phyloP scores from a whole-genome alignment of 2,113 vertebrate genomes.

The Leptosomus discolor region DNA sequence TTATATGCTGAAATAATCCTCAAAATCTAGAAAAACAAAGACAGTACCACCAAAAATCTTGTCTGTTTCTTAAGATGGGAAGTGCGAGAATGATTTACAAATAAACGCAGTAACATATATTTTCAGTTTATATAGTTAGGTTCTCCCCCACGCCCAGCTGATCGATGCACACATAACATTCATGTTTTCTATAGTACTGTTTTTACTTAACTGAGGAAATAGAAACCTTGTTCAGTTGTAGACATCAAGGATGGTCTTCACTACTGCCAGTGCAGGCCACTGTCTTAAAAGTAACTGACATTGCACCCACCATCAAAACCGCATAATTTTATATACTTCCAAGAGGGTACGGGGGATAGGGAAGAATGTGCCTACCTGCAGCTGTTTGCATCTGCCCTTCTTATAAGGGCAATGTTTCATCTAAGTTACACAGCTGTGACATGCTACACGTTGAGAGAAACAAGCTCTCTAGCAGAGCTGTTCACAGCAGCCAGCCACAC shows the following conservation, averaged over 20 bases:
- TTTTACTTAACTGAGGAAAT: neutral
- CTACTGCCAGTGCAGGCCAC: neutral
- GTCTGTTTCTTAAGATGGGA: neutral
- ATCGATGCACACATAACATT: neutral
- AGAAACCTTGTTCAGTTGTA: neutral
- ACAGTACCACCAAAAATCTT: neutral
- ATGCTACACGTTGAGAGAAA: neutral
- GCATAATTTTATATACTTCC: neutral
- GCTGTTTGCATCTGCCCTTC: neutral
- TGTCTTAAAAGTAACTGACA: neutral
- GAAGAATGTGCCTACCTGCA: neutral
- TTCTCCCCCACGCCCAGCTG: neutral
- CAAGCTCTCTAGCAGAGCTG: neutral
- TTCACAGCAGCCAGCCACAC: neutral
- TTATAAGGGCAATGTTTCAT: neutral
- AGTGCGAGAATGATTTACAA: neutral
- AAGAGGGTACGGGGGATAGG: neutral
- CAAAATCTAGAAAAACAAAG: conserved; percentile 70
- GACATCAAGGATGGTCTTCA: neutral
- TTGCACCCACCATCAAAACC: neutral
- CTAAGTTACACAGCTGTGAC: neutral
- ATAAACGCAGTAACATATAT: neutral
- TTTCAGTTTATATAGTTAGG: neutral
- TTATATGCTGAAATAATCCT: conserved; percentile 79
- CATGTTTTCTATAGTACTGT: neutral